Percentiles rank a stretch among this genome's conserved stretches.
Evolutionary conservation across 2,888 invertebrate genomes (phyloP).

Genomic region (Tyria jacobaeae): DNA sequence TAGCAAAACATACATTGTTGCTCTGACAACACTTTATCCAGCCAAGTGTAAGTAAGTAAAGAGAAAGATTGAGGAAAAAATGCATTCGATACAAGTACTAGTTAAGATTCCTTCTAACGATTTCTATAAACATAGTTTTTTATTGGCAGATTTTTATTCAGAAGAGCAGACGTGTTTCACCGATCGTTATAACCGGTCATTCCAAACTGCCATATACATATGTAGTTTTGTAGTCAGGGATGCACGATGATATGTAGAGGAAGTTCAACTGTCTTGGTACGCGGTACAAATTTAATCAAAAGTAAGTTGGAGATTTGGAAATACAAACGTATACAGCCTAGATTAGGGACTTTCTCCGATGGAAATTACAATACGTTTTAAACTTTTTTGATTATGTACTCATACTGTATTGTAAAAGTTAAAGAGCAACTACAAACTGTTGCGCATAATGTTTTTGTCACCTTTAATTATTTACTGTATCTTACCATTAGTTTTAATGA

Average conservation of each 20-base stretch:
- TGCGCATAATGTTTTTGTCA: no score
- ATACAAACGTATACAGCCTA: background rate
- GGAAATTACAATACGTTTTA: no score
- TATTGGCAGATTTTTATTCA: no score
- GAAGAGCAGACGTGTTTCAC: no score
- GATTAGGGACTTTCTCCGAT: background rate
- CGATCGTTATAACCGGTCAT: no score
- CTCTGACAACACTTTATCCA: background rate
- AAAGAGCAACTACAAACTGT: no score
- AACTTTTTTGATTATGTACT: no score
- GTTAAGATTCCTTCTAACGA: background rate
- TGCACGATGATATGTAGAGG: background rate
- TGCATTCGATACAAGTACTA: constrained; percentile 25
- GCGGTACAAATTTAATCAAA: background rate
- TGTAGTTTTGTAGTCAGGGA: background rate
- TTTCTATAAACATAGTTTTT: background rate
- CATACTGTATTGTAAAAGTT: no score
- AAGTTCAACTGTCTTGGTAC: background rate
- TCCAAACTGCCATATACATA: no score
- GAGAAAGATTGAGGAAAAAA: constrained; percentile 22
- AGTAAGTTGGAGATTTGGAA: background rate
- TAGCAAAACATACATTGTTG: constrained; percentile 40
- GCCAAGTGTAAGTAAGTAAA: constrained; percentile 31
- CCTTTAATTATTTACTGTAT: no score
- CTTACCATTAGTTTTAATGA: no score